Evolutionary conservation across 2,888 invertebrate species (phyloP), one percentile per base, ranked within the genome.

Genomic region (Xylocampa areola): DNA sequence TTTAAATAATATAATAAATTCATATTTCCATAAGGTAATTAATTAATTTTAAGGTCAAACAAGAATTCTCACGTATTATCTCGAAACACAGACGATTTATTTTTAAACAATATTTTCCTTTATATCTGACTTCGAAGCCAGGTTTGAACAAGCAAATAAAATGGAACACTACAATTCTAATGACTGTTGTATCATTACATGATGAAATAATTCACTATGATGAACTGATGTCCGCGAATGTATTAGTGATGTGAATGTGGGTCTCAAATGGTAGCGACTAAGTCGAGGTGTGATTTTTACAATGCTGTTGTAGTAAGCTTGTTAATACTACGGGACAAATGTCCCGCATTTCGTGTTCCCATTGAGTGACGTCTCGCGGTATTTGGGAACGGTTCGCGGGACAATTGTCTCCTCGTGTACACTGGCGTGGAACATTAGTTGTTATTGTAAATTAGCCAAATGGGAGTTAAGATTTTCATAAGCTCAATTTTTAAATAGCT

Each of bases 241-340:
- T 73, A 55, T 75, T 27, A 73, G 75, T 79, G 73, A 80, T 68
- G 72, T 68, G 74, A 83, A 80, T 61, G 76, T 84, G 88, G 88
- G 88, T 88, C 88, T 88, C 86, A 88, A 88, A 59, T 64, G 60
- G 48, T 85, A 87, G 80, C 81, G 82, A 85, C 82, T 81, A 84
- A 84, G 85, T 84, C 77, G 81, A 76, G 78, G 77, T 61, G 75
- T 67, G 60, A 71, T 67, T 48, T 71, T 50, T 60, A 57, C 45
- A 41, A 40, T 51, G 29, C 30, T 54, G 54, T 44, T 62, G 55
- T 60, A 60, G 13, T 35, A n/a, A n/a, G n/a, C n/a, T n/a, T n/a
- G n/a, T n/a, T n/a, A n/a, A n/a, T n/a, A n/a, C n/a, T n/a, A n/a
- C n/a, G n/a, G n/a, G n/a, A n/a, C n/a, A n/a, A n/a, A n/a, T n/a